Evolutionary conservation across 2,888 invertebrate species (phyloP).

Genomic region (Tiliacea aurago): DNA sequence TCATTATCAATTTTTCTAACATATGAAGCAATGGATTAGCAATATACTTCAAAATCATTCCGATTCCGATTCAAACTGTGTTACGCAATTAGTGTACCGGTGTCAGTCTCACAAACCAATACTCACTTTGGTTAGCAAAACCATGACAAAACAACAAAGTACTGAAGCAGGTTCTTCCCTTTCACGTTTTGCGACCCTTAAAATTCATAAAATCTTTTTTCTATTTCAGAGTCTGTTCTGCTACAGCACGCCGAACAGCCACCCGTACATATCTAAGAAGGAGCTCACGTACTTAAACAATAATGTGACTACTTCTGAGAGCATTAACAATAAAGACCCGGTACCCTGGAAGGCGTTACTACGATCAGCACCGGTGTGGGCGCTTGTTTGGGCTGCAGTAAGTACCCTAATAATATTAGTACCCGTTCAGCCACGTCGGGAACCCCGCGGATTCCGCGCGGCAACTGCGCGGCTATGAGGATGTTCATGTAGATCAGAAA

Average conservation of each 20-base stretch:
- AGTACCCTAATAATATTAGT: slow-evolving; percentile 71
- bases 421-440: background rate
- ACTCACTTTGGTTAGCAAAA: background rate
- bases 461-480: background rate
- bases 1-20: too few relatives aligned
- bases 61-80: too few relatives aligned
- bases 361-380: slow-evolving; percentile 93
- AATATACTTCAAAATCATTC: too few relatives aligned
- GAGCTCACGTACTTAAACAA: slow-evolving; percentile 89
- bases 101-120: background rate
- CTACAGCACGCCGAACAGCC: slow-evolving; percentile 88
- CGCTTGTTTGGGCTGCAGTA: slow-evolving; percentile 93
- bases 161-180: background rate
- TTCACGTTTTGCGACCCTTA: background rate
- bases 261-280: slow-evolving; percentile 90
- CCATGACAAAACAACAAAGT: too few relatives aligned
- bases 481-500: background rate
- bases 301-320: slow-evolving; percentile 89
- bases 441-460: background rate
- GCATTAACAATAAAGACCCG: slow-evolving; percentile 85
- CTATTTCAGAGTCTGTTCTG: slow-evolving; percentile 84
- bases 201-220: background rate
- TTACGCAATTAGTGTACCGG: too few relatives aligned
- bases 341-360: slow-evolving; percentile 93
- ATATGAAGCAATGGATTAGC: too few relatives aligned